Conservation (phyloP, 2,113 vertebrate genomes). For the Calonectris borealis region DNA sequence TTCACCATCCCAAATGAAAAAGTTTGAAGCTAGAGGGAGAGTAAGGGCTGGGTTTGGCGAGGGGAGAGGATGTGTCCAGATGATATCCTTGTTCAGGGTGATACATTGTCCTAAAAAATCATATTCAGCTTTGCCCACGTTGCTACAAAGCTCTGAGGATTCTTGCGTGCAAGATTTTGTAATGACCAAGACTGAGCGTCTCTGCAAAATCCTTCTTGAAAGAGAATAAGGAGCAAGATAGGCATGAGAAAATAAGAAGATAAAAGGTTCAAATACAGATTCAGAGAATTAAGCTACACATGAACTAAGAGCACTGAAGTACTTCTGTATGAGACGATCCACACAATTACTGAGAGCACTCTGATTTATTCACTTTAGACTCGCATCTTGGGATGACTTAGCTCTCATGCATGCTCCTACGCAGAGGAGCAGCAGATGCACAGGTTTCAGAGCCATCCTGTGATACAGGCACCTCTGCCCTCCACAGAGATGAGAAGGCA, state of each 20-base stretch:
- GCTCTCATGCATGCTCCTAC: fast-evolving
- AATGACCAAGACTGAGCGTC: background rate
- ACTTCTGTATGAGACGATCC: background rate
- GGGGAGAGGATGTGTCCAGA: background rate
- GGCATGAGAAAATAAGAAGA: background rate
- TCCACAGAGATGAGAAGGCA: no score
- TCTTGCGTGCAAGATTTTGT: background rate
- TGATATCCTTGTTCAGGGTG: background rate
- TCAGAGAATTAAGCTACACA: background rate
- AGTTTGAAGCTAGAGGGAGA: background rate
- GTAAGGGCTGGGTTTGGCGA: background rate
- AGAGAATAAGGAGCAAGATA: background rate
- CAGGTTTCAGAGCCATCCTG: fast-evolving
- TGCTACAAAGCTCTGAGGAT: background rate
- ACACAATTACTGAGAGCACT: background rate
- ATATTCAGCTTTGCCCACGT: background rate
- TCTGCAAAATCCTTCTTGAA: background rate
- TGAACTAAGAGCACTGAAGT: background rate
- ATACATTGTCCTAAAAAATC: background rate
- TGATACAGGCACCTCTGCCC: background rate
- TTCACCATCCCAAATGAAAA: background rate
- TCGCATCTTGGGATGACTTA: fast-evolving
- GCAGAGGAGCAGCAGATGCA: no score
- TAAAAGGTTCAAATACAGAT: background rate
- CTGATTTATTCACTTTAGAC: no score